phyloP scores from a whole-genome alignment of 1,140 invertebrate species.

The Fopius arisanus region DNA sequence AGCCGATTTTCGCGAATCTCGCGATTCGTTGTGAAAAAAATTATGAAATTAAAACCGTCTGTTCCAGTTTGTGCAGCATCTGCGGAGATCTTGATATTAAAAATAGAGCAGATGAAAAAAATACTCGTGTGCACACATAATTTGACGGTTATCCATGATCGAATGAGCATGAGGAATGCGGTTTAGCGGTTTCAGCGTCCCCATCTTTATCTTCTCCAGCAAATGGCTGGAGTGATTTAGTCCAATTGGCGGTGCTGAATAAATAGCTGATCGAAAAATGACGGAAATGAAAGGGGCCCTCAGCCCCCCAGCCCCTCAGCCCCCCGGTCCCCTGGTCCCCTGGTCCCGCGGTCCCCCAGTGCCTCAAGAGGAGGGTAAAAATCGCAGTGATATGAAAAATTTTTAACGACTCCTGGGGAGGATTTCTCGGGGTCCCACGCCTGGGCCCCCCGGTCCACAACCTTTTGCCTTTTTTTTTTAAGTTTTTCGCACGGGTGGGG shows the following conservation, averaged over 20 bases:
- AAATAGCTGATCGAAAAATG: neutral
- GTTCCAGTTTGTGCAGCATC: neutral
- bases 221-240: neutral
- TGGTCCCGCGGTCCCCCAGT: too few species aligned
- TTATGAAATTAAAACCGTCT: neutral
- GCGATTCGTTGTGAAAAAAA: too few species aligned
- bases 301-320: too few species aligned
- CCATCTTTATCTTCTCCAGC: neutral
- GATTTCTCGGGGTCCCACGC: neutral
- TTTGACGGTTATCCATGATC: conserved; percentile 27
- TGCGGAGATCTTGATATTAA: neutral
- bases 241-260: neutral
- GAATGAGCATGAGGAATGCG: conserved; percentile 29
- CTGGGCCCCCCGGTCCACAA: neutral
- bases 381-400: too few species aligned
- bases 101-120: neutral
- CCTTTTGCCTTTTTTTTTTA: neutral
- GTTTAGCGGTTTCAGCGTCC: conserved; percentile 27
- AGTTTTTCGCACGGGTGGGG: neutral
- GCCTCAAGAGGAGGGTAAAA: too few species aligned
- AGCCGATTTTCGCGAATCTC: too few species aligned
- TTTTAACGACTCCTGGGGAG: too few species aligned
- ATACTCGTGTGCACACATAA: neutral
- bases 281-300: conserved; percentile 8
- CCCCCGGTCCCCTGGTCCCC: too few species aligned